Percentiles rank a stretch among this genome's conserved stretches.
Conservation (phyloP, 2,888 invertebrate genomes). For the Erannis defoliaria region DNA sequence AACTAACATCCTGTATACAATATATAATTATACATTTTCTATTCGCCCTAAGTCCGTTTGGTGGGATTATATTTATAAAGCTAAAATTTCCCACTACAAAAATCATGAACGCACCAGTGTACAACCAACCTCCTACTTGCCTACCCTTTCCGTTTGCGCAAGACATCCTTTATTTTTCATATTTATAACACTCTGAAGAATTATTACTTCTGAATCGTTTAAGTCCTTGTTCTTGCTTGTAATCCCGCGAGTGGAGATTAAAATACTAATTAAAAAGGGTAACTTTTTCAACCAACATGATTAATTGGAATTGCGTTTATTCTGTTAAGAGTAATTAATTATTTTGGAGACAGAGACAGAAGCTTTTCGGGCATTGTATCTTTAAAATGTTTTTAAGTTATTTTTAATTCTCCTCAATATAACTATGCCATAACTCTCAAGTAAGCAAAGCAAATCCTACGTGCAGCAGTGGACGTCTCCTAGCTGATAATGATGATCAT, state of each 20-base stretch:
- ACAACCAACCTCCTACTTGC: slow-evolving; percentile 38
- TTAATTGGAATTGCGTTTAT: slow-evolving; percentile 58
- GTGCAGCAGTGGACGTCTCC: no score
- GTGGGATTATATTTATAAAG: no score
- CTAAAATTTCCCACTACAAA: no score
- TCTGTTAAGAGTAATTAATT: slow-evolving; percentile 32
- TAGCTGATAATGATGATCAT: no score
- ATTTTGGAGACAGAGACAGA: slow-evolving; percentile 25
- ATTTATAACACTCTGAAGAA: slow-evolving; percentile 83
- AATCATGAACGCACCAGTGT: slow-evolving; percentile 45
- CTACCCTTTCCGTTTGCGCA: slow-evolving; percentile 61
- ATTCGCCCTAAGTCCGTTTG: no score
- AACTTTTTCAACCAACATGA: slow-evolving; percentile 76
- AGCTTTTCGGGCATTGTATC: not conserved
- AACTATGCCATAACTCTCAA: no score
- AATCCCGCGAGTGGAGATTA: slow-evolving; percentile 80
- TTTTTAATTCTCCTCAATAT: no score
- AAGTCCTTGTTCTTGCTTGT: slow-evolving; percentile 83
- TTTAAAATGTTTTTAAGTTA: no score
- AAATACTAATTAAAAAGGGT: slow-evolving; percentile 83
- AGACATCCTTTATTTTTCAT: slow-evolving; percentile 76
- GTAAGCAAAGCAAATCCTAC: no score
- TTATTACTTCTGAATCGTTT: slow-evolving; percentile 85
- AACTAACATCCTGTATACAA: no score
- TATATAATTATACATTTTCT: no score